These are phyloP conservation scores for Dryomyza anilis DNA, from an alignment of 2,888 invertebrate genomes.

Conservation along the genomic window DNA sequence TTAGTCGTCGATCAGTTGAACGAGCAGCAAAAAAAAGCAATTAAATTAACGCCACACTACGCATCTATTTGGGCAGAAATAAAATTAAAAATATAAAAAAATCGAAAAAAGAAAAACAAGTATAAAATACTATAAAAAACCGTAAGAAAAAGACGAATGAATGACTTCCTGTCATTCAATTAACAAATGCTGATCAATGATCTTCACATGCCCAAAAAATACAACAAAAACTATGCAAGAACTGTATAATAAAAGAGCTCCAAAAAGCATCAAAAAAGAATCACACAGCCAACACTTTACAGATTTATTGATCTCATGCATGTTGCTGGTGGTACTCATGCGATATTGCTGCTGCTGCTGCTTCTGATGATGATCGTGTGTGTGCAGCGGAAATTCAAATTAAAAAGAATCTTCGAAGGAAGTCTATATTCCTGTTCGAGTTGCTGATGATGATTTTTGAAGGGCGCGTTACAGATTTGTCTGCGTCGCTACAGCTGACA, in stretches of 20 bases:
- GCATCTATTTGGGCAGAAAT: conserved; percentile 29
- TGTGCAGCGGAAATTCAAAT: conserved; percentile 54
- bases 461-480: conserved; percentile 1
- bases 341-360: conserved; percentile 20
- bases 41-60: conserved; percentile 36
- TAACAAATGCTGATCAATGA: conserved; percentile 29
- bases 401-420: conserved; percentile 39
- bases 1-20: neutral
- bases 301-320: conserved; percentile 49
- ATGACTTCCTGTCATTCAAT: conserved; percentile 36
- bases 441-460: neutral
- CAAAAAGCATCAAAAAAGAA: conserved; percentile 42
- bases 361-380: conserved; percentile 25
- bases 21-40: conserved; percentile 23
- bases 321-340: no score
- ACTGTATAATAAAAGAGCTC: conserved; percentile 7
- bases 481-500: neutral
- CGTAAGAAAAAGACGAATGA: conserved; percentile 21
- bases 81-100: conserved; percentile 32
- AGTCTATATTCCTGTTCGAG: neutral
- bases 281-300: conserved; percentile 51
- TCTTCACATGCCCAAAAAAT: conserved; percentile 4
- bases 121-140: conserved; percentile 33
- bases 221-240: neutral
- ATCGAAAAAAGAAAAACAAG: conserved; percentile 34